Conservation (phyloP, 2,797 vertebrate genomes). For the Chloroceryle inda region DNA sequence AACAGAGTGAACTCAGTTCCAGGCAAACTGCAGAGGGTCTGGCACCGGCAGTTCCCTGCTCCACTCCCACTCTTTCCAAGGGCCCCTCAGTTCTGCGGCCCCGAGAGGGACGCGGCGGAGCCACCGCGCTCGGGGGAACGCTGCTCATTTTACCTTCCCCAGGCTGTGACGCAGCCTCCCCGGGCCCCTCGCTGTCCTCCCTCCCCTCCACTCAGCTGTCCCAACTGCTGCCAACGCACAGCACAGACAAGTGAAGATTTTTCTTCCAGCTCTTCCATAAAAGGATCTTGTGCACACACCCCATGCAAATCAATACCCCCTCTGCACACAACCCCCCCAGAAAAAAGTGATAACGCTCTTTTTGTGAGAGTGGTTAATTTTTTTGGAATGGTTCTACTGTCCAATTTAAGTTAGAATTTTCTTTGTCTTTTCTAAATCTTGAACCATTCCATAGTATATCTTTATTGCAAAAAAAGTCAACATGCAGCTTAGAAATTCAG, state of each 20-base stretch:
- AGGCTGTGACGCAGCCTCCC: accelerated
- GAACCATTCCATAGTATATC: slow-evolving; percentile 91
- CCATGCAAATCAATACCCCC: not conserved
- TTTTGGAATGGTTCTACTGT: slow-evolving; percentile 90
- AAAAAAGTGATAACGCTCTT: slow-evolving; percentile 82
- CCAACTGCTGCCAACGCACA: accelerated
- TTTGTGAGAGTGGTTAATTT: slow-evolving; percentile 83
- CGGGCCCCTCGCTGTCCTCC: accelerated
- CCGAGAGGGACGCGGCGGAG: not conserved
- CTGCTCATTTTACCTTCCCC: not conserved
- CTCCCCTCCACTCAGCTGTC: accelerated
- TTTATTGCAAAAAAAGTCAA: slow-evolving; percentile 98
- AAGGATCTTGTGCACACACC: not conserved
- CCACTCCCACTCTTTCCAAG: accelerated
- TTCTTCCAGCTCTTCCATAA: not conserved
- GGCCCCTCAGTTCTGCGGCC: not conserved
- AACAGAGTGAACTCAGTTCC: accelerated
- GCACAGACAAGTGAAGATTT: not conserved
- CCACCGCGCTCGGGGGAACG: accelerated
- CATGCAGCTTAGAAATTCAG: slow-evolving; percentile 99
- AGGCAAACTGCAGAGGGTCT: not conserved
- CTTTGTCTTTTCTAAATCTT: slow-evolving; percentile 72
- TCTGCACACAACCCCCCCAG: not conserved
- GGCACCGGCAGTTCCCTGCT: accelerated
- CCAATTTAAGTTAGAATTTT: slow-evolving; percentile 74